Percentiles rank a stretch among this genome's conserved stretches.
These are phyloP conservation scores for Epinotia brunnichana DNA, from an alignment of 2,888 invertebrate genomes.

Conservation along the genomic window DNA sequence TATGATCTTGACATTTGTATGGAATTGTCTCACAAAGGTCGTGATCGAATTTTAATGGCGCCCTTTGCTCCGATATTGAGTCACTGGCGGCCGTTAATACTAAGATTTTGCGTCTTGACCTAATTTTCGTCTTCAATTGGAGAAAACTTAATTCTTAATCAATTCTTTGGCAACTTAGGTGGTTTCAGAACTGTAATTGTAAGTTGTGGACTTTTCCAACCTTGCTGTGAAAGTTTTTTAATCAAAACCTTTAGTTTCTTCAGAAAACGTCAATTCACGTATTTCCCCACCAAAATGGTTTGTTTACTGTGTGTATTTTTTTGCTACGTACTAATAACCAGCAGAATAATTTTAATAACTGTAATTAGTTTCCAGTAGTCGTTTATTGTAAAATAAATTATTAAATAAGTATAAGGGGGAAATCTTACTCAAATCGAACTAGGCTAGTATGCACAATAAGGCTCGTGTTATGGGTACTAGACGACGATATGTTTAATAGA, in stretches of 20 bases:
- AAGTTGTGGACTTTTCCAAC: not conserved
- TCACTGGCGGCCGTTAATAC: conserved; percentile 16
- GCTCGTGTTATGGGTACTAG: no score
- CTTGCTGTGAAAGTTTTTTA: conserved; percentile 11
- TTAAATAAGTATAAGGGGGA: no score
- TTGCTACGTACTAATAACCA: no score
- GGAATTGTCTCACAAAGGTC: conserved; percentile 58
- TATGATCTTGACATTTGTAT: conserved; percentile 66
- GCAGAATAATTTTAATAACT: not conserved
- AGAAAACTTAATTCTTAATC: not conserved
- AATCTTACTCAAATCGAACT: no score
- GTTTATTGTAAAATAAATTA: no score
- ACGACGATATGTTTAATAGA: no score
- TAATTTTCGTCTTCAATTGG: not conserved
- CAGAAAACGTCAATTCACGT: not conserved
- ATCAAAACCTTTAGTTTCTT: not conserved
- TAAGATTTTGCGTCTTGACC: conserved; percentile 16
- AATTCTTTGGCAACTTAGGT: not conserved
- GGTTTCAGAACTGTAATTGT: not conserved
- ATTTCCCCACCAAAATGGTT: not conserved
- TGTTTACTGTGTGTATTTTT: no score
- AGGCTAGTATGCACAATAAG: no score
- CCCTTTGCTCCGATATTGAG: conserved; percentile 43
- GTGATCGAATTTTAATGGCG: conserved; percentile 59
- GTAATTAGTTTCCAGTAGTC: no score